These are phyloP conservation scores for Achroia grisella DNA, from an alignment of 1,140 invertebrate genomes.

Conservation along the genomic window DNA sequence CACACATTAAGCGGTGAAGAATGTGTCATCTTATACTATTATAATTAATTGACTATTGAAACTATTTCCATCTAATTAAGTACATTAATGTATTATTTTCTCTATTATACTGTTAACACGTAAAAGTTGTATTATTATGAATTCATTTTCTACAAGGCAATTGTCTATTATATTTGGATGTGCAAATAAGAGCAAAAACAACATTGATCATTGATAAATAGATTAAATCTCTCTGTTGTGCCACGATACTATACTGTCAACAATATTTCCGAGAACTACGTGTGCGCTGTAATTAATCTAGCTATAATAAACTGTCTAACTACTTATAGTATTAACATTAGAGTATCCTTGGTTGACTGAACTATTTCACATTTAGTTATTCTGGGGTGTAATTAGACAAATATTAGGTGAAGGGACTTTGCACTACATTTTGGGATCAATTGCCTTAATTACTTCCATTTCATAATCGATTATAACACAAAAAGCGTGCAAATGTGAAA, in stretches of 20 bases:
- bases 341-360: too few relatives aligned
- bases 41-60: conserved; percentile 42
- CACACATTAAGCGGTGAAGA: conserved; percentile 28
- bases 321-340: too few relatives aligned
- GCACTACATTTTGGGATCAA: conserved; percentile 63
- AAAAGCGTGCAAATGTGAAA: conserved; percentile 18
- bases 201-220: conserved; percentile 8
- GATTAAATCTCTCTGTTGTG: background rate
- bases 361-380: too few relatives aligned
- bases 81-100: conserved; percentile 34
- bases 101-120: background rate
- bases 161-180: conserved; percentile 6
- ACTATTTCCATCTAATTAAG: conserved; percentile 50
- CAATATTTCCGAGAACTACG: background rate
- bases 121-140: background rate
- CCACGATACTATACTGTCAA: conserved; percentile 1
- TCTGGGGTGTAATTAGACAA: too few relatives aligned
- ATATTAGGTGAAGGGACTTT: conserved; percentile 22
- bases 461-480: conserved; percentile 9
- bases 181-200: conserved; percentile 9
- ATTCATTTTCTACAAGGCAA: conserved; percentile 11
- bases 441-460: background rate
- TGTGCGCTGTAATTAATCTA: too few relatives aligned
- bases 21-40: conserved; percentile 27
- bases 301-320: too few relatives aligned